Base-by-base conservation (phyloP, 2,113 vertebrate genomes). In the Myotis davidii region DNA sequence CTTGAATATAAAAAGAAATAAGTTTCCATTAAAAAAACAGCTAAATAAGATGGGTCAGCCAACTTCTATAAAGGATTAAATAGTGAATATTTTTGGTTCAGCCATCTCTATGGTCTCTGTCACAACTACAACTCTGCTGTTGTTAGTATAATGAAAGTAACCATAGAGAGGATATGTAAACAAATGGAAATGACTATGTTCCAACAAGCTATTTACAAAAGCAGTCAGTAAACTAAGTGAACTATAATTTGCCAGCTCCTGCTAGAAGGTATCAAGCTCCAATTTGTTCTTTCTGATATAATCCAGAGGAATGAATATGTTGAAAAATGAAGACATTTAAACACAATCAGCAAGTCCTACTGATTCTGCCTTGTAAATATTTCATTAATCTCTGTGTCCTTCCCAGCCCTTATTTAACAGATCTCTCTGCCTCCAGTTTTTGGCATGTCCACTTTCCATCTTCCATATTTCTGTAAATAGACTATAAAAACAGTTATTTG, bases 1-100 rank as follows among this genome's bases (percentile, higher is more conserved):
- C n/a, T 96, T 94, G n/a, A 56, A 20, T 85, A 91, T 89, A 88
- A 84, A 88, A 87, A 86, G 79, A 88, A 56, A 77, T 65, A 27
- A 37, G 76, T 92, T 94, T 82, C 8, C 37, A 11, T 69, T 25
- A 4, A 6, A 54, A 27, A 17, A n/a, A 13, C 6, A 73, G 25
- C 2, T 82, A 39, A 23, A 23, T 48, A 95, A 90, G n/a, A 23
- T 59, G n/a, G 37, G 32, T 82, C 27, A 90, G 3, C 27, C 42
- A 34, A 87, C 52, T 86, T 73, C 21, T 67, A 2, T 91, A n/a
- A 95, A 77, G 45, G 25, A 65, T 16, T 11, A 76, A 64, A n/a
- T 76, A 88, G 27, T 96, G 39, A 54, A 52, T 88, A 61, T 78
- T 93, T 95, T 76, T 37, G 32, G 34, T 13, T 88, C 27, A 72